Percentiles rank a stretch among this genome's conserved stretches.
Conservation (phyloP, 2,113 vertebrate species). For the Echinops telfairi region DNA sequence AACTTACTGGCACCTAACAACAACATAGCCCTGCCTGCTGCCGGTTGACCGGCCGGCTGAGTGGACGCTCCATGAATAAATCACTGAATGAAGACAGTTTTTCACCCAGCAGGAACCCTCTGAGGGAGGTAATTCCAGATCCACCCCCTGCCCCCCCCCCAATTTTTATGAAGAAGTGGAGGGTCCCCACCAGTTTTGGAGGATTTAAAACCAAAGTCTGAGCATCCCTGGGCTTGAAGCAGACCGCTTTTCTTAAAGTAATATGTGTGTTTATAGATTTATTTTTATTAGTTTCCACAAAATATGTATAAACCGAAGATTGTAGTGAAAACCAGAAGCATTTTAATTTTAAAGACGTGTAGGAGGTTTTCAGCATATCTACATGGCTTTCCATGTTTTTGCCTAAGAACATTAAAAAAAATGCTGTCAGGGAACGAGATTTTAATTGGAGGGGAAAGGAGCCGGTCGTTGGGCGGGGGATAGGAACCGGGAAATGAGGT, state of each 20-base stretch:
- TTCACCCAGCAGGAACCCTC: background rate
- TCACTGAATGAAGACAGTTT: background rate
- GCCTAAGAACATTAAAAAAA: conserved; percentile 7
- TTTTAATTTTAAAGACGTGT: conserved; percentile 42
- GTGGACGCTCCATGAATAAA: background rate
- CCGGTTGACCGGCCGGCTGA: fast-evolving
- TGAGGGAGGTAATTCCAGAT: background rate
- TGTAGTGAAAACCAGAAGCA: conserved; percentile 39
- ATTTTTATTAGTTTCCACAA: conserved; percentile 66
- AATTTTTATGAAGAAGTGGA: background rate
- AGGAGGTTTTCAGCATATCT: background rate
- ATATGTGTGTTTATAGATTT: conserved; percentile 41
- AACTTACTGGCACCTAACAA: background rate
- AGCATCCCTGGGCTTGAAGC: background rate
- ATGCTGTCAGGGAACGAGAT: background rate
- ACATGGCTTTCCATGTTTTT: background rate
- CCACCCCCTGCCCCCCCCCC: background rate
- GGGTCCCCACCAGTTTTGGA: background rate
- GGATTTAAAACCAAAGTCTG: background rate
- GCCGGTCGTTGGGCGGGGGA: background rate
- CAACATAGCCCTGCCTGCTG: fast-evolving
- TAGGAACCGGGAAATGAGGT: background rate
- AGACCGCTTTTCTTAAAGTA: background rate
- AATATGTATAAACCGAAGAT: conserved; percentile 71
- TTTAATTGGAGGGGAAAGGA: background rate